A percentile compares a stretch with the other conserved stretches of the same genome.
Evolutionary conservation across 2,888 invertebrate species (phyloP).

Genomic region (Stenichneumon culpator): DNA sequence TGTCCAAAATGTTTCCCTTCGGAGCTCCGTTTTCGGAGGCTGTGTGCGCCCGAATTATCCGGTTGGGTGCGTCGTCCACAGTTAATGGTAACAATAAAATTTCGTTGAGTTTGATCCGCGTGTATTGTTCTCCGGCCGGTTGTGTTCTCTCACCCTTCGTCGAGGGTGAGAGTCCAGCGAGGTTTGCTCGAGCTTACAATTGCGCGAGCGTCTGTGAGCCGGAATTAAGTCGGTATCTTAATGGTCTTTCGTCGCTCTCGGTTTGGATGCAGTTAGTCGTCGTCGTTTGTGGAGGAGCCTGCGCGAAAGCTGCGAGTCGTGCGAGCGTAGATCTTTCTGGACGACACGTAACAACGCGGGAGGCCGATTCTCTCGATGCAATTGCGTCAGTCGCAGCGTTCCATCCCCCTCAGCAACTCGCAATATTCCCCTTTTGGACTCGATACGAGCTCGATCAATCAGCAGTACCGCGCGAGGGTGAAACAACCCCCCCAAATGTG

Average conservation of each 20-base stretch:
- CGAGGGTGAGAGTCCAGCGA: constrained; percentile 52
- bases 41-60: constrained; percentile 27
- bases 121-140: constrained; percentile 20
- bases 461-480: constrained; percentile 57
- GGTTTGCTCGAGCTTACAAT: constrained; percentile 64
- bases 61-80: constrained; percentile 32
- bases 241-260: constrained; percentile 55
- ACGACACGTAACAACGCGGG: constrained; percentile 15
- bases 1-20: background rate
- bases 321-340: constrained; percentile 37
- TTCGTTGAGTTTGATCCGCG: constrained; percentile 44
- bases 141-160: constrained; percentile 49
- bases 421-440: constrained; percentile 23
- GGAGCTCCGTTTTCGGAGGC: background rate
- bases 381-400: constrained; percentile 71
- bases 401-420: constrained; percentile 23
- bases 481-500: constrained; percentile 29
- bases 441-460: constrained; percentile 57
- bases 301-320: constrained; percentile 18
- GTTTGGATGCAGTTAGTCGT: constrained; percentile 14
- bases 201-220: constrained; percentile 52
- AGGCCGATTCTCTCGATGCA: constrained; percentile 51
- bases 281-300: constrained; percentile 43
- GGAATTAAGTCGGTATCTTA: constrained; percentile 66
- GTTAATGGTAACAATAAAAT: constrained; percentile 48